Conservation (phyloP, 2,888 invertebrate species). For the Frankliniella fusca region DNA sequence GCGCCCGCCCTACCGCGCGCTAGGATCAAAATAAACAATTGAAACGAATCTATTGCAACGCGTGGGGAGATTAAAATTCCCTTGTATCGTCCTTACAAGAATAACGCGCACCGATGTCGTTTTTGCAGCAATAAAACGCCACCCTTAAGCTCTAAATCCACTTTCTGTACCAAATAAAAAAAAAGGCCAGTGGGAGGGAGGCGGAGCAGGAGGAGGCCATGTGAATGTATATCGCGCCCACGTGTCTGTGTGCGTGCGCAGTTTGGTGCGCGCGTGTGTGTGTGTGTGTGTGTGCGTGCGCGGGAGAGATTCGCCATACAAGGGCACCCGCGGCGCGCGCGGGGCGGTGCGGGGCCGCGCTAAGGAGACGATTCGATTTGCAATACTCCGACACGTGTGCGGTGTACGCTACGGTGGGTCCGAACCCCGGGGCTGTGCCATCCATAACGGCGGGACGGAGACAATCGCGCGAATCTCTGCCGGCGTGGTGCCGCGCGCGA, state of each 20-base stretch:
- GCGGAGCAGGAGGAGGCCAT: not conserved
- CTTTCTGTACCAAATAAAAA: constrained; percentile 2
- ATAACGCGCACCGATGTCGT: constrained; percentile 11
- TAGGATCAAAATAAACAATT: not conserved
- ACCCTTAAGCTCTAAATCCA: constrained; percentile 26
- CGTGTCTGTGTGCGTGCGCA: too few relatives aligned
- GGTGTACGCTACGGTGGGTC: not conserved
- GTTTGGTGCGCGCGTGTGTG: not conserved
- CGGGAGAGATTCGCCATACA: not conserved
- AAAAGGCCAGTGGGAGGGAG: not conserved
- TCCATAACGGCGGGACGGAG: constrained; percentile 1
- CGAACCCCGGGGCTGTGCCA: too few relatives aligned
- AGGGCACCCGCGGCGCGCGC: not conserved
- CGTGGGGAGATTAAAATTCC: not conserved
- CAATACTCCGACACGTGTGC: constrained; percentile 11
- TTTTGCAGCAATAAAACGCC: constrained; percentile 24
- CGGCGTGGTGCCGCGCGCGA: not conserved
- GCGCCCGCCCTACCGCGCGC: too few relatives aligned
- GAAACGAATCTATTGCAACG: not conserved
- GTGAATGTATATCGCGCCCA: not conserved
- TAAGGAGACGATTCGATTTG: constrained; percentile 21
- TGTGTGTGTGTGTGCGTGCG: not conserved
- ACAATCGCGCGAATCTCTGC: not conserved
- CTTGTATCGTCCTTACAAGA: not conserved
- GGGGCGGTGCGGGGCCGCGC: not conserved